Conservation (phyloP, 2,797 vertebrate genomes). For the Urocyon cinereoargenteus region DNA sequence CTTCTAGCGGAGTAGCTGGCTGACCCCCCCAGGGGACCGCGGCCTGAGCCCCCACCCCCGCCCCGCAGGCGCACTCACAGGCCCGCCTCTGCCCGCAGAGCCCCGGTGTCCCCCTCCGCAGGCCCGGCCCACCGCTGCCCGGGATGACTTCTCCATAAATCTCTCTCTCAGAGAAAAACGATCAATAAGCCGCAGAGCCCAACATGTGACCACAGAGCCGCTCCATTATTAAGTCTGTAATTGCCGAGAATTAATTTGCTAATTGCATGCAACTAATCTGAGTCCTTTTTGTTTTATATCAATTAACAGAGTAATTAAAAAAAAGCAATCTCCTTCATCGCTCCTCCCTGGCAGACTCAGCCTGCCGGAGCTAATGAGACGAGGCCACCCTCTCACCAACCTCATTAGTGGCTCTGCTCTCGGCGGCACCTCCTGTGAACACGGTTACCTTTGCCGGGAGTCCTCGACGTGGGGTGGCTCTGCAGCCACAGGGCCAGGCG, state of each 20-base stretch:
- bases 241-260: conserved; percentile 95
- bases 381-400: conserved; percentile 83
- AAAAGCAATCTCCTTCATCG: conserved; percentile 88
- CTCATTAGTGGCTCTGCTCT: conserved; percentile 85
- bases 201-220: conserved; percentile 85
- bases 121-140: not conserved
- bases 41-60: rapidly evolving
- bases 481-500: not conserved
- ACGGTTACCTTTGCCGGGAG: not conserved
- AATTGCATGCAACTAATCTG: conserved; percentile 96
- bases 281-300: conserved; percentile 95
- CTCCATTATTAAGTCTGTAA: conserved; percentile 94
- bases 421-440: conserved; percentile 71
- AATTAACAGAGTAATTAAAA: conserved; percentile 98
- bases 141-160: not conserved
- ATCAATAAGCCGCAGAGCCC: conserved; percentile 83
- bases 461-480: not conserved
- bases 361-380: conserved; percentile 86
- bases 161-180: conserved; percentile 75
- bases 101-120: not conserved
- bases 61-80: not conserved
- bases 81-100: not conserved
- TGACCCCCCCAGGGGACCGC: no score
- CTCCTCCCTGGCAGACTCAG: conserved; percentile 90
- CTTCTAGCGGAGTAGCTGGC: no score